These are phyloP conservation scores for Oconnorella tubifera DNA, from an alignment of 2,888 invertebrate species.

Conservation along the genomic window DNA sequence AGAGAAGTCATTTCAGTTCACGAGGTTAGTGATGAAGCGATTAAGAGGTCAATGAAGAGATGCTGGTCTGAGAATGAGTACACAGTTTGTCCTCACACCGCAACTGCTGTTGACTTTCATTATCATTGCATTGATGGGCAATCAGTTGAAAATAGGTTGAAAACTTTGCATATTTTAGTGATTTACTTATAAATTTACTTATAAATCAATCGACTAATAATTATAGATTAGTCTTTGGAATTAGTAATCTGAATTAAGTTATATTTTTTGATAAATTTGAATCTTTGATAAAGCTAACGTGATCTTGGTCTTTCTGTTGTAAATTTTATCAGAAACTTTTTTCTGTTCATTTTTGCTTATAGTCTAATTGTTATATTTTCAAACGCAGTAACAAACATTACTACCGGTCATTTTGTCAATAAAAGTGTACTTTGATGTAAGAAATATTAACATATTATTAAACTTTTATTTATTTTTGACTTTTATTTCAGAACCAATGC, in stretches of 20 bases:
- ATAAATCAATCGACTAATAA: too few relatives aligned
- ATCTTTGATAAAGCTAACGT: background rate
- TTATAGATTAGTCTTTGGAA: background rate
- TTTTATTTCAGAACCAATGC: background rate
- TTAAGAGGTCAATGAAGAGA: conserved; percentile 48
- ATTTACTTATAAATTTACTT: too few relatives aligned
- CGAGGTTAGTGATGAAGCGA: conserved; percentile 45
- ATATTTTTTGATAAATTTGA: background rate
- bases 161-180: too few relatives aligned
- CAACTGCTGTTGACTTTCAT: conserved; percentile 52
- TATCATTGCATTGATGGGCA: conserved; percentile 27
- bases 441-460: too few relatives aligned
- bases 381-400: too few relatives aligned
- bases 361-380: background rate
- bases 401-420: too few relatives aligned
- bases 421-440: too few relatives aligned
- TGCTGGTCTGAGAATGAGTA: conserved; percentile 54
- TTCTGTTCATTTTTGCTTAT: background rate
- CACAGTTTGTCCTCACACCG: conserved; percentile 58
- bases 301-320: too few relatives aligned
- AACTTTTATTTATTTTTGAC: too few relatives aligned
- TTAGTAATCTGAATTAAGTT: background rate
- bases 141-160: too few relatives aligned
- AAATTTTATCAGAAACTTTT: background rate
- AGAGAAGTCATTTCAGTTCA: background rate